phyloP scores from a whole-genome alignment of 2,797 vertebrate genomes.

The Notamacropus eugenii region DNA sequence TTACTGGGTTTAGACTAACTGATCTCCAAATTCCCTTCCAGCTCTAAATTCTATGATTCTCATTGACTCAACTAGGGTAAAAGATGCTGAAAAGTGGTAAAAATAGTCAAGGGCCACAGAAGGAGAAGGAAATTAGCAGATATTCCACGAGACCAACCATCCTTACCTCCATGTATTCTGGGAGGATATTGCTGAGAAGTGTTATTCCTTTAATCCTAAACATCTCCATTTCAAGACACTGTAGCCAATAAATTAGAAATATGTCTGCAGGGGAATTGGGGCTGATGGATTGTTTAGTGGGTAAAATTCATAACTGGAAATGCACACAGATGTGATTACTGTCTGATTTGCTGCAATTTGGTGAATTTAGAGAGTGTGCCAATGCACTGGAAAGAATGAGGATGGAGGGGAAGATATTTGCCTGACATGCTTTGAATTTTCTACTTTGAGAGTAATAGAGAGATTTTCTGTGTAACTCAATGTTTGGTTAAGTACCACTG shows the following conservation, averaged over 20 bases:
- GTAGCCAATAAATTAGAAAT: not conserved
- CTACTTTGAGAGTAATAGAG: not conserved
- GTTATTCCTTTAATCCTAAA: fast-evolving
- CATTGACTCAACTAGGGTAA: fast-evolving
- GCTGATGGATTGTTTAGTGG: constrained; percentile 42
- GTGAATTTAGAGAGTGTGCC: not conserved
- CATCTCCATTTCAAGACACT: not conserved
- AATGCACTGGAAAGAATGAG: fast-evolving
- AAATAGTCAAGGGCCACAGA: fast-evolving
- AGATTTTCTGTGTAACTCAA: not conserved
- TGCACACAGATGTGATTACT: constrained; percentile 68
- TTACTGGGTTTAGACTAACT: not conserved
- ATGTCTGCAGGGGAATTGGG: constrained; percentile 25
- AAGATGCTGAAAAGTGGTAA: not conserved
- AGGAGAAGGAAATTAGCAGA: not conserved
- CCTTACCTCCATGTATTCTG: fast-evolving
- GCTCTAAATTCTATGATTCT: not conserved
- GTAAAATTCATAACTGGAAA: constrained; percentile 64
- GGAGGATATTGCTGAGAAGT: fast-evolving
- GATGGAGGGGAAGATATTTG: fast-evolving
- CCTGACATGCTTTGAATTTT: not conserved
- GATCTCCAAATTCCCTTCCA: fast-evolving
- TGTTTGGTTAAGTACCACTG: not conserved
- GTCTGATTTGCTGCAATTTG: constrained; percentile 71
- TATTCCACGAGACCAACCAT: fast-evolving